Conservation (phyloP, 2,113 vertebrate genomes). For the Stigmatopora nigra region DNA sequence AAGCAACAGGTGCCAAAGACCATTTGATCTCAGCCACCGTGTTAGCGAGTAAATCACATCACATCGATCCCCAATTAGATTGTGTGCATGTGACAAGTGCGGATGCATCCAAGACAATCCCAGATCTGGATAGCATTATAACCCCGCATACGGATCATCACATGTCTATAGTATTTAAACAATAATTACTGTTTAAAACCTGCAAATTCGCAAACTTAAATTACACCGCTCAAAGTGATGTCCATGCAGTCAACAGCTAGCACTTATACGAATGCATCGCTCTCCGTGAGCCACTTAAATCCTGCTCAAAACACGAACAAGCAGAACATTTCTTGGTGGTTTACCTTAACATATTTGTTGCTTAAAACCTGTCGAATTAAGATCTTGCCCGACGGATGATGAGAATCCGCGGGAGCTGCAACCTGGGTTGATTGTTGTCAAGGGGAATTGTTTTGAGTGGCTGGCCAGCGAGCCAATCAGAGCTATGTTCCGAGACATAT, state of each 20-base stretch:
- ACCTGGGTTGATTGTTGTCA: constrained; percentile 17
- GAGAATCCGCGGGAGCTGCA: constrained; percentile 34
- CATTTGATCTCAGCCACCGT: neutral
- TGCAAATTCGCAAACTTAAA: neutral
- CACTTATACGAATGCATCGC: constrained; percentile 22
- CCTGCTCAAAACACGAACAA: neutral
- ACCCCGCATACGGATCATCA: neutral
- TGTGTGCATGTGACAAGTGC: neutral
- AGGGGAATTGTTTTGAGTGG: constrained; percentile 24
- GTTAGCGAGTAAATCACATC: neutral
- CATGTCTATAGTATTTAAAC: neutral
- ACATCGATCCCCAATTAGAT: neutral
- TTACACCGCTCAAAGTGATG: neutral
- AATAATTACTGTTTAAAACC: neutral
- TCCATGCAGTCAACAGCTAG: constrained; percentile 25
- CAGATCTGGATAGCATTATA: neutral
- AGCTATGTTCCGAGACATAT: neutral
- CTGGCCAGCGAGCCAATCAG: constrained; percentile 34
- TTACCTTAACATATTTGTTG: constrained; percentile 4
- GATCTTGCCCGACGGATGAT: constrained; percentile 15
- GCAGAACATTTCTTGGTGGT: constrained; percentile 9
- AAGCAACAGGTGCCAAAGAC: constrained; percentile 27
- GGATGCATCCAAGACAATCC: neutral
- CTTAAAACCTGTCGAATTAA: neutral
- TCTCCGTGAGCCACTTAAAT: neutral